A percentile compares a stretch with the other conserved stretches of the same genome.
These are phyloP conservation scores for Orthosia gracilis DNA, from an alignment of 2,888 invertebrate genomes.

Conservation along the genomic window DNA sequence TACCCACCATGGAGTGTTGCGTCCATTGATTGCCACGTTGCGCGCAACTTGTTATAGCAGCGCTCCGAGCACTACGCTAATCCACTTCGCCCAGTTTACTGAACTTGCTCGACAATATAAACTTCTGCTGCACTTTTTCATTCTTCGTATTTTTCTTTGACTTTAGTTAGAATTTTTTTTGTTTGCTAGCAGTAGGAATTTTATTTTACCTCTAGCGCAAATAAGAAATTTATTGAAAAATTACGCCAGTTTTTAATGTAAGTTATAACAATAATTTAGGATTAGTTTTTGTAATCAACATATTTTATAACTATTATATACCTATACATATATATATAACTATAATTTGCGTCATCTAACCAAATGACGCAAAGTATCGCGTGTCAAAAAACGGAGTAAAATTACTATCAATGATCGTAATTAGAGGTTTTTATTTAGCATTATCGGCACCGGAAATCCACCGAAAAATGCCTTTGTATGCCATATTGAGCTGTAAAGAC, in stretches of 20 bases:
- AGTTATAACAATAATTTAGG: background rate
- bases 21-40: slow-evolving; percentile 51
- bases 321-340: too few relatives aligned
- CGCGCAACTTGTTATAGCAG: slow-evolving; percentile 46
- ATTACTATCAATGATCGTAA: too few relatives aligned
- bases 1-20: background rate
- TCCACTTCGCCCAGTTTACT: slow-evolving; percentile 47
- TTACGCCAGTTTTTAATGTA: background rate
- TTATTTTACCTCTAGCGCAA: slow-evolving; percentile 10
- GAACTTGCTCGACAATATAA: slow-evolving; percentile 54
- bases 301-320: too few relatives aligned
- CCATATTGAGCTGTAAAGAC: too few relatives aligned
- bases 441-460: too few relatives aligned
- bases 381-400: too few relatives aligned
- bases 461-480: too few relatives aligned
- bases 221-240: slow-evolving; percentile 19
- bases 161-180: slow-evolving; percentile 18
- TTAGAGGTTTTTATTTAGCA: too few relatives aligned
- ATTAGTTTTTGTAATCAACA: background rate
- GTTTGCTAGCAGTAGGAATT: slow-evolving; percentile 1
- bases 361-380: too few relatives aligned
- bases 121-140: slow-evolving; percentile 53
- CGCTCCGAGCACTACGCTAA: slow-evolving; percentile 55
- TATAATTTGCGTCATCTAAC: too few relatives aligned
- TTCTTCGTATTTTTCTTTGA: slow-evolving; percentile 40